Evolutionary conservation across 2,888 invertebrate species (phyloP).

Genomic region (Xestia rhomboidea): DNA sequence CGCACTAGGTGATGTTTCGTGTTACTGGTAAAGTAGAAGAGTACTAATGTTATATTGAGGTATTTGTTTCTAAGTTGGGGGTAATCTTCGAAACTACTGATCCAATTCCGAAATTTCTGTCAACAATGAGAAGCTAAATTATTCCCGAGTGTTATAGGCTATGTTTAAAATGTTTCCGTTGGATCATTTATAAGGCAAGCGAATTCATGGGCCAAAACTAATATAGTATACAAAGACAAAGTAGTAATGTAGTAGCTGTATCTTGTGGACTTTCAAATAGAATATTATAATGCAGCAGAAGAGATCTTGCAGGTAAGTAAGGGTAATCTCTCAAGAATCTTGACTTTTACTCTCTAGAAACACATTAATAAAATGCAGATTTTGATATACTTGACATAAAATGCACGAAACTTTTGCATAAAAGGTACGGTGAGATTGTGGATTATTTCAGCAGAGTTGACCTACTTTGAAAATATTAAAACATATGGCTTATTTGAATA

Average conservation of each 20-base stretch:
- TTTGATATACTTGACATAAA: slow-evolving; percentile 24
- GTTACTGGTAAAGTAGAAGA: neutral
- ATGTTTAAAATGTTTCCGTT: too few relatives aligned
- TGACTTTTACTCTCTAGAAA: slow-evolving; percentile 3
- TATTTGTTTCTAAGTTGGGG: too few relatives aligned
- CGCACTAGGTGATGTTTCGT: slow-evolving; percentile 33
- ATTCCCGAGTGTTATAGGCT: too few relatives aligned
- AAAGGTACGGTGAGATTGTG: neutral
- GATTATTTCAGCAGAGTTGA: slow-evolving; percentile 2
- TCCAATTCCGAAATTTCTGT: too few relatives aligned
- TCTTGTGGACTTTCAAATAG: neutral
- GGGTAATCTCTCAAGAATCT: slow-evolving; percentile 20
- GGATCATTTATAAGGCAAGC: too few relatives aligned
- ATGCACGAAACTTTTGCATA: slow-evolving; percentile 1
- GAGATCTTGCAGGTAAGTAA: slow-evolving; percentile 16
- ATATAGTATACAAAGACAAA: slow-evolving; percentile 7
- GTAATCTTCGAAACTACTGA: too few relatives aligned
- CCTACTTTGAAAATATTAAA: slow-evolving; percentile 25
- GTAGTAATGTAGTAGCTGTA: neutral
- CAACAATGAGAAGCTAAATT: too few relatives aligned
- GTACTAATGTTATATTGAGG: neutral
- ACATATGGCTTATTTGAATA: slow-evolving; percentile 22
- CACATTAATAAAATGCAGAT: slow-evolving; percentile 2
- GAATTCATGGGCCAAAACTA: too few relatives aligned
- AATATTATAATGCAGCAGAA: neutral